Conservation (phyloP, 2,113 vertebrate genomes). For the Edolisoma coerulescens region DNA sequence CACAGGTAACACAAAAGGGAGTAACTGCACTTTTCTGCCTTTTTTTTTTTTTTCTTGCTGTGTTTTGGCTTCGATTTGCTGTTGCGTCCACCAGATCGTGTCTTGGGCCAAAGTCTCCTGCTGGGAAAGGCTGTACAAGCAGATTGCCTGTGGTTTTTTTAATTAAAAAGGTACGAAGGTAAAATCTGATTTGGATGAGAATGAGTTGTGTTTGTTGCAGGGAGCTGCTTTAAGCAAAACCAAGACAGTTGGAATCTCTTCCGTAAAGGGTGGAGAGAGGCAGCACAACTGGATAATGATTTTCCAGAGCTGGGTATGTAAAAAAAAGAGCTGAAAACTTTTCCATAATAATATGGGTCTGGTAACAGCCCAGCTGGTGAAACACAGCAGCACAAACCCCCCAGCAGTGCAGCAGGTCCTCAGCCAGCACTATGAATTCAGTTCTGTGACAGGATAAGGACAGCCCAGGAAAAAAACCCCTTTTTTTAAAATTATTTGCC, state of each 20-base stretch:
- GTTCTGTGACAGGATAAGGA: background rate
- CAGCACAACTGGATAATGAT: background rate
- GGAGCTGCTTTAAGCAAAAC: background rate
- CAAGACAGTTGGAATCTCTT: background rate
- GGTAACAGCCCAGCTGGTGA: background rate
- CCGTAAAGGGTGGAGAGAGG: background rate
- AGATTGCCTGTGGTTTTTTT: background rate
- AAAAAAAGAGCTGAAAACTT: background rate
- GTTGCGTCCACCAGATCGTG: accelerated
- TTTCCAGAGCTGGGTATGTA: background rate
- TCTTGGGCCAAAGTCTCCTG: background rate
- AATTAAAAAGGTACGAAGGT: background rate
- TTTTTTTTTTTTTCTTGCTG: background rate
- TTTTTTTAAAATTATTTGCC: background rate
- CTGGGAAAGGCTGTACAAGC: background rate
- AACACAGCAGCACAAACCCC: background rate
- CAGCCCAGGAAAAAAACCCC: background rate
- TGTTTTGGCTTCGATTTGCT: background rate
- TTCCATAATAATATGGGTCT: background rate
- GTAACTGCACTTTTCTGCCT: too few relatives aligned
- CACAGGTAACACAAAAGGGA: background rate
- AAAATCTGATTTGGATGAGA: background rate
- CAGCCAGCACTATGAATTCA: background rate
- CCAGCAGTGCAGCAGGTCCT: background rate
- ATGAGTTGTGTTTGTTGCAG: background rate